Base-by-base conservation (phyloP, 2,113 vertebrate genomes). In the Hippocampus mohnikei region DNA sequence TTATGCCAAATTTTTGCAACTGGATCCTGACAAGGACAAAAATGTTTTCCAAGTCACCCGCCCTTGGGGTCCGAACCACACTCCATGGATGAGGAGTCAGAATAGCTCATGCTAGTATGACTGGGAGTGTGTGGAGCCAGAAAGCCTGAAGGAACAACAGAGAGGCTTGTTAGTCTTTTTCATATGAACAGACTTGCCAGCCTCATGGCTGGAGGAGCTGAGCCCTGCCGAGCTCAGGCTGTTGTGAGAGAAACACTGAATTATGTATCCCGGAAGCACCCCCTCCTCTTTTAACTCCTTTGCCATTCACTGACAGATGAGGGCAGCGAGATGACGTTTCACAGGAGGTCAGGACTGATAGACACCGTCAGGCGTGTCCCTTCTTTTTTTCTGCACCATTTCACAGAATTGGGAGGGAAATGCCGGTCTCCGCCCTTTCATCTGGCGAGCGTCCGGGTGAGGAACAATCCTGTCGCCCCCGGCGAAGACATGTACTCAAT, bases 161-260 rank as follows among this genome's bases (percentile, higher is more conserved):
- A 87, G 87, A 59, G 82, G 78, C 71, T 84, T 84, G 78, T 74
- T 82, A 85, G 84, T 75, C 80, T 81, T 81, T 88, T 88, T 88
- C 79, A 85, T 90, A 87, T 87, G 85, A 88, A 81, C 87, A 90
- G 88, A 86, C 86, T 60, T 87, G 88, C 80, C 59, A 79, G 81
- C 83, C 84, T 81, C 87, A 88, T 88, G 90, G 87, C 83, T 87
- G 87, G 85, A 85, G 90, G 86, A 85, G 87, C 87, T 85, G 83
- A 88, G 84, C 81, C 79, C 80, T 82, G 81, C 81, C 69, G 79
- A 88, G 88, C 83, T 61, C 86, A 88, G 88, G 84, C 90, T 89
- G 88, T 89, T 90, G 88, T 88, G 88, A 90, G 82, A 89, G 87
- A 88, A 90, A 89, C 88, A 91, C 88, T 91, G 88, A 91, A 91